These are phyloP conservation scores for Stegastes partitus DNA, from an alignment of 2,113 vertebrate genomes.

Conservation along the genomic window DNA sequence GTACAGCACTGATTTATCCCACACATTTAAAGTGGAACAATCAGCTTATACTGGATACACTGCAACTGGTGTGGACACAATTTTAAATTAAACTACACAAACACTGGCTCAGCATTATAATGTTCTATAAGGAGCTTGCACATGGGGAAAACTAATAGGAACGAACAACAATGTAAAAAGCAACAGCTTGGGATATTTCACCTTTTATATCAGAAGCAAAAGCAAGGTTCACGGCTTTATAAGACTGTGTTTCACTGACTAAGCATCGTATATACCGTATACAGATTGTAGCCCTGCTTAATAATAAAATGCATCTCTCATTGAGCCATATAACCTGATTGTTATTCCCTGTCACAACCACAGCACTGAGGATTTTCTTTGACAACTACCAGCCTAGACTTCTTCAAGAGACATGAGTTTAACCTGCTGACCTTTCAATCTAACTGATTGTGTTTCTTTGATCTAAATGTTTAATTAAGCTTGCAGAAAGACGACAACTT, in stretches of 20 bases:
- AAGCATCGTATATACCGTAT: too few species aligned
- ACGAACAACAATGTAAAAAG: too few species aligned
- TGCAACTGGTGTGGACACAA: neutral
- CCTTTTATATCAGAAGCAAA: too few species aligned
- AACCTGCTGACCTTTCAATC: constrained; percentile 19
- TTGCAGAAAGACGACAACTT: neutral
- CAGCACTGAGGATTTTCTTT: constrained; percentile 41
- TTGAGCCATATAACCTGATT: too few species aligned
- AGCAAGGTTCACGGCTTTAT: too few species aligned
- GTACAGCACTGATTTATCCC: constrained; percentile 55
- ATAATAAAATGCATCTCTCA: too few species aligned
- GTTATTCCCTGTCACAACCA: neutral
- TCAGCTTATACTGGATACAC: constrained; percentile 29
- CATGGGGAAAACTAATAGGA: too few species aligned
- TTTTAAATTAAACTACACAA: neutral
- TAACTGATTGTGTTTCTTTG: constrained; percentile 16
- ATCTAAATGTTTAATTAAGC: constrained; percentile 13
- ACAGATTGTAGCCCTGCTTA: too few species aligned
- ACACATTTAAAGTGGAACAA: constrained; percentile 52
- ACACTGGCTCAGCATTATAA: neutral
- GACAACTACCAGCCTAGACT: constrained; percentile 30
- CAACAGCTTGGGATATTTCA: too few species aligned
- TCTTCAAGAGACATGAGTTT: constrained; percentile 21
- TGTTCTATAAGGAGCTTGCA: neutral
- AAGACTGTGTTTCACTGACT: too few species aligned